Evolutionary conservation across 1,140 invertebrate species (phyloP), one percentile per base, ranked within the genome.

Genomic region (Atta cephalotes): DNA sequence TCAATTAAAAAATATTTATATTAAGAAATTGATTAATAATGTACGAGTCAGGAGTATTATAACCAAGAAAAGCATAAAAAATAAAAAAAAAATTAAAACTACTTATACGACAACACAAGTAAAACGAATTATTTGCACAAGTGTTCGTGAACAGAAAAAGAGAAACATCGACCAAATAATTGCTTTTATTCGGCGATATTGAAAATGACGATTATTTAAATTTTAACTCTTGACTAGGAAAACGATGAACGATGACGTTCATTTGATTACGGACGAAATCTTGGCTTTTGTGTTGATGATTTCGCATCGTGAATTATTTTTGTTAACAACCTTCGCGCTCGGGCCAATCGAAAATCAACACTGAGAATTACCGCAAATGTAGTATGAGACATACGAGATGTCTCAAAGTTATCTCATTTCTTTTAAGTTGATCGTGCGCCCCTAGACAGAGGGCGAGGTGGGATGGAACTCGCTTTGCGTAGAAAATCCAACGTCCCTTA

Each of bases 271-370:
- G 28, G 14, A 76, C 68, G 45, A 78, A 31, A 79, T 77, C 78
- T 86, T 35, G 63, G 25, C 74, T 80, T 85, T 82, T 79, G 76
- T 78, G 7, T 12, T 85, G 81, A n/a, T 58, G 25, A 84, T 68
- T 89, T 90, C 81, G 86, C 74, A 58, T 86, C 58, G 53, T 21
- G 63, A 87, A 77, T 81, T 85, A 53, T 86, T 89, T 90, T 87
- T 86, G 80, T 78, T 87, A 90, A 89, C 87, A 71, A 85, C 84
- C 82, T 87, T 88, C 53, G 35, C 39, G 51, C 35, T n/a, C 9
- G 72, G 49, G 3, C 53, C 62, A 80, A 79, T 86, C 74, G 35
- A 63, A 86, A 70, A 86, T 80, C 31, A 60, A 77, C 60, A 28
- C 5, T 56, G 39, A 51, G 10, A 84, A 74, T 53, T 31, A 16